phyloP scores from a whole-genome alignment of 2,797 vertebrate genomes.

The Naso thynnoides region DNA sequence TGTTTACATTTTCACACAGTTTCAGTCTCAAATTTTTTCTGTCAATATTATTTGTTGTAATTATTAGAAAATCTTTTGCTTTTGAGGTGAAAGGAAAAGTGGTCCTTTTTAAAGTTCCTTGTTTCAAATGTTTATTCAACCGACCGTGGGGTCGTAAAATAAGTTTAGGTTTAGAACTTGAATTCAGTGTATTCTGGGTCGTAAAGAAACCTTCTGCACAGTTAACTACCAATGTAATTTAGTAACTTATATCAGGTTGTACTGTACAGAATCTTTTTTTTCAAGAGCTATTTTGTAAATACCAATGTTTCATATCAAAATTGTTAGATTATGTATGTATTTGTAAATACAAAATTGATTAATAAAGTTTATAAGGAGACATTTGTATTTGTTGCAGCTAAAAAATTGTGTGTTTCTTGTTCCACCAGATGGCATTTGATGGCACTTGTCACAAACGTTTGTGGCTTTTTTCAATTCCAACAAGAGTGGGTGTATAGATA shows the following conservation, averaged over 20 bases:
- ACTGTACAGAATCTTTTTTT: conserved; percentile 76
- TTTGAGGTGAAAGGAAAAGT: conserved; percentile 29
- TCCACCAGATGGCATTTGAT: conserved; percentile 38
- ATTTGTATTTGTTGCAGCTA: conserved; percentile 56
- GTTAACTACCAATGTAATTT: conserved; percentile 78
- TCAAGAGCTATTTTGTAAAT: conserved; percentile 83
- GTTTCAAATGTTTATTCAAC: conserved; percentile 56
- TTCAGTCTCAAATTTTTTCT: conserved; percentile 34
- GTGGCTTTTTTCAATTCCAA: neutral
- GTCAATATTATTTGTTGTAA: conserved; percentile 48
- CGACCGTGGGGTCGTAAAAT: conserved; percentile 42
- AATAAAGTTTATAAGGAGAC: conserved; percentile 87
- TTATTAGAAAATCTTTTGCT: conserved; percentile 33
- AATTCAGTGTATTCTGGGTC: conserved; percentile 53
- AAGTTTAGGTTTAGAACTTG: conserved; percentile 60
- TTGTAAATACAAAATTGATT: conserved; percentile 86
- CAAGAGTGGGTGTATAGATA: conserved; percentile 14
- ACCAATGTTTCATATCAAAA: conserved; percentile 85
- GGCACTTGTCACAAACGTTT: neutral
- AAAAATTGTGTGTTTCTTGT: conserved; percentile 14
- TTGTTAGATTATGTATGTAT: conserved; percentile 86
- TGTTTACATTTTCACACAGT: conserved; percentile 57
- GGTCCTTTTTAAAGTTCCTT: conserved; percentile 12
- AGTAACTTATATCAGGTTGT: conserved; percentile 84
- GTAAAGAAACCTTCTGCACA: conserved; percentile 73